phyloP scores from a whole-genome alignment of 2,797 vertebrate species.

The Okamejei kenojei region DNA sequence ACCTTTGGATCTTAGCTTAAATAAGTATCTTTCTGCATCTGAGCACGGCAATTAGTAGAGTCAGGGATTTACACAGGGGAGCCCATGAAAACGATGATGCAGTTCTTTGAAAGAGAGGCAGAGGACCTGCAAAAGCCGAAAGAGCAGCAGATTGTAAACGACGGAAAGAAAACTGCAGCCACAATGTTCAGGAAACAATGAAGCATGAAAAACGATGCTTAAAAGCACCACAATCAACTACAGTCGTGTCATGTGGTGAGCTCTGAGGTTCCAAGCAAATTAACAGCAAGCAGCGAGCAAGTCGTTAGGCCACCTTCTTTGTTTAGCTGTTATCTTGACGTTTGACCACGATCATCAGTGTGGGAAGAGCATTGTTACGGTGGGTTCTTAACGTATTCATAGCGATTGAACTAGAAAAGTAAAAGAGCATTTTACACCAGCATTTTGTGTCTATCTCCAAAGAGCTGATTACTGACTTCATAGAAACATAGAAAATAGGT shows the following conservation, averaged over 20 bases:
- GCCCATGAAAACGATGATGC: background rate
- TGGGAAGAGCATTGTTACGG: background rate
- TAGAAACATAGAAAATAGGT: no score
- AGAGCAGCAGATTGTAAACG: background rate
- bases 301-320: background rate
- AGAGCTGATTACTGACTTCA: no score
- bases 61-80: no score
- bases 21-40: background rate
- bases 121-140: background rate
- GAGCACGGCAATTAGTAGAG: background rate
- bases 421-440: no score
- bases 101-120: background rate
- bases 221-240: background rate
- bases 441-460: no score
- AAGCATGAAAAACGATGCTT: background rate
- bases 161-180: background rate
- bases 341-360: background rate
- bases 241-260: background rate
- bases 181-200: background rate
- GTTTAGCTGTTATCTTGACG: background rate
- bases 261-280: background rate
- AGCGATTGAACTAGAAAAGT: background rate
- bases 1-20: background rate
- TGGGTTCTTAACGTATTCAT: background rate
- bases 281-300: background rate